Base-by-base conservation (phyloP, 2,113 vertebrate genomes). In the Sylvilagus bachmani region DNA sequence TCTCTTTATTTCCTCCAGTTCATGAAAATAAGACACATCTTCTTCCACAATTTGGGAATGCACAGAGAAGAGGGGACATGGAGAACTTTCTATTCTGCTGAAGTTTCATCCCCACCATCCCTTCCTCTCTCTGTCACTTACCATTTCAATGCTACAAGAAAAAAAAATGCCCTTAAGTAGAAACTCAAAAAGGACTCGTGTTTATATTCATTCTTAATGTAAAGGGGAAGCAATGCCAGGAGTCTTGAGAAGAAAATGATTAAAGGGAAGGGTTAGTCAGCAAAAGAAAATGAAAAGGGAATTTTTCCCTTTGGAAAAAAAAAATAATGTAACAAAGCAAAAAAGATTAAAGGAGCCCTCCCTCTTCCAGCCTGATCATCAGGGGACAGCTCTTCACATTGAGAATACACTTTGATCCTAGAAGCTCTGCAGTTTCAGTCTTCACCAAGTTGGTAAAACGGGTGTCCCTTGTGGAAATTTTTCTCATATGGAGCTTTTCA, bases 301-400 rank as follows among this genome's bases (percentile, higher is more conserved):
- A 70, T 82, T 77, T 91, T 80, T 90, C 62, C 61, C 49, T 69
- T n/a, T 62, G 86, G 6, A 90, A 86, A 90, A 91, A 90, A 91
- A 91, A 81, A 92, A 92, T 73, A 91, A 89, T 93, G 91, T 95
- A 93, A 75, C 89, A 95, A 96, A 94, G 86, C 78, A 31, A 92
- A 86, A 94, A 96, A 94, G 96, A 97, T 97, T 93, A 97, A 97
- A 97, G 86, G 90, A 95, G 90, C 84, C 64, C 69, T 94, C 82
- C 83, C 12, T 96, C 92, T 96, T 88, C 81, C 74, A 93, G 78
- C 29, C 84, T 36, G 82, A 86, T 93, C 95, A 79, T 96, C 96
- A 89, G 62, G 94, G 95, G 96, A 94, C n/a, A 86, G 85, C 88
- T 96, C 97, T 96, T 93, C 88, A 29, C 44, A 58, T 77, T 67